Evolutionary conservation across 2,113 vertebrate genomes (phyloP).

Genomic region (Atlantisia rogersi): DNA sequence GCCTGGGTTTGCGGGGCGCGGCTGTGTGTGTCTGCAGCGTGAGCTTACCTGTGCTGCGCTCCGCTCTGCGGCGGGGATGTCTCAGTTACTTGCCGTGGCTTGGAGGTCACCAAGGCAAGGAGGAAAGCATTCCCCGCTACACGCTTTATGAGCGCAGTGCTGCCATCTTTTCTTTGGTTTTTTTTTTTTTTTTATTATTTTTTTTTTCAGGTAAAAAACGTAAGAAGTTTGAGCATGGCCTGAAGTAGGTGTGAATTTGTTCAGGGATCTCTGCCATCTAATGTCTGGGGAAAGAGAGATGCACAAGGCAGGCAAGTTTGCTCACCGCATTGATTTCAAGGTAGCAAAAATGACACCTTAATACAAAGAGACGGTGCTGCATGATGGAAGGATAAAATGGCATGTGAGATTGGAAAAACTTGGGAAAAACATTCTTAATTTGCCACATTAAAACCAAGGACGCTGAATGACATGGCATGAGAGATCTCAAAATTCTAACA

Average conservation of each 20-base stretch:
- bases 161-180: too few species aligned
- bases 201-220: too few species aligned
- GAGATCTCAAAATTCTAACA: not conserved
- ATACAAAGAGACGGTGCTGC: too few species aligned
- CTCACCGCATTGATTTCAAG: not conserved
- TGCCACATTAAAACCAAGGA: not conserved
- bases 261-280: not conserved
- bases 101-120: not conserved
- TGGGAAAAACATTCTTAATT: not conserved
- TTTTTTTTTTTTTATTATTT: too few species aligned
- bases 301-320: not conserved
- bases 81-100: not conserved
- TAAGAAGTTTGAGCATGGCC: not conserved
- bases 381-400: not conserved
- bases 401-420: not conserved
- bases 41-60: too few species aligned
- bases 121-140: too few species aligned
- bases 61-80: fast-evolving
- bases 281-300: not conserved
- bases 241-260: not conserved
- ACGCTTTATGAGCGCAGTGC: too few species aligned
- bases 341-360: not conserved
- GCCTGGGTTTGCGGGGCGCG: too few species aligned
- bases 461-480: not conserved
- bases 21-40: not conserved